Base-by-base conservation (phyloP, 2,797 vertebrate species). In the Leucoraja ocellata region DNA sequence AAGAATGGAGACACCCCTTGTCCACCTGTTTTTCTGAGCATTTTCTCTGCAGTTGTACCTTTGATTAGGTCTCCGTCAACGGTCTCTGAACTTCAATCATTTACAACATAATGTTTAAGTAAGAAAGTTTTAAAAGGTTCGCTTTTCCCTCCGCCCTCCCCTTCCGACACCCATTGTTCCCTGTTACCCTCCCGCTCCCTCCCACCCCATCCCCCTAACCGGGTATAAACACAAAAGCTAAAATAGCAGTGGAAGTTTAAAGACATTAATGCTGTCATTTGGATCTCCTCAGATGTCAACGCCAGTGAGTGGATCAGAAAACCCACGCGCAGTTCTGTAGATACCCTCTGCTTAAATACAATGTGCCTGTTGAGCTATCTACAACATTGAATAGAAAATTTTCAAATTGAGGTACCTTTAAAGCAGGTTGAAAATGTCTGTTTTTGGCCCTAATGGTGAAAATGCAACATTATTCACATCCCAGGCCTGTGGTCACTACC, bases 321-420 rank as follows among this genome's bases (percentile, higher is more conserved):
- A 7, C 84, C 14, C n/a, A 88, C 61, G 36, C 65, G 36, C 63
- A 68, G 84, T 68, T 88, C 84, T 32, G 3, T 63, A 68, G 84
- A 68, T 88, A 32, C 84, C n/a, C 84, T 88, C 84, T 68, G 84
- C n/a, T 68, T 68, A 68, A 88, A 88, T 88, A 68, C 84, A 88
- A 88, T 68, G 84, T 88, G 84, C 84, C 84, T 88, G 84, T 88
- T 88, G 84, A 88, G 84, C 84, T 68, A 88, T 88, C 84, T 88
- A 88, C 84, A 88, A 63, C 84, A 88, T 88, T 88, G 84, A 32
- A 88, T 88, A 88, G 63, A 88, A 88, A 88, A 88, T 68, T 9
- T 88, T 88, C 84, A 88, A 88, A 68, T 88, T 88, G 84, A 88
- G 84, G 84, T 88, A 88, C 84, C 84, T 88, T 88, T 36, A 88